Evolutionary conservation across 2,113 vertebrate species (phyloP).

Genomic region (Hydropotes inermis): DNA sequence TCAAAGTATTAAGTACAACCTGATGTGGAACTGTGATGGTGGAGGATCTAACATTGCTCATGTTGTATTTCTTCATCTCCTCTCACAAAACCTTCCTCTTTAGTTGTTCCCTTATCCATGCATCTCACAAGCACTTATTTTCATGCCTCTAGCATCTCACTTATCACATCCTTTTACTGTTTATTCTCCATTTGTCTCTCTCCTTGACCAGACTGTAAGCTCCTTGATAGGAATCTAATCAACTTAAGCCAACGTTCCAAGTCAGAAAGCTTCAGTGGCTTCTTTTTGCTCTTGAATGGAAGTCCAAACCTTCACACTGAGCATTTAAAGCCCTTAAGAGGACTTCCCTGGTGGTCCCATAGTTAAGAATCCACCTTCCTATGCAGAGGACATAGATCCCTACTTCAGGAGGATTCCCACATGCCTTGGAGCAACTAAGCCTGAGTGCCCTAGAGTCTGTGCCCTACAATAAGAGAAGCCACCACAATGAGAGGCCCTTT

Average conservation of each 20-base stretch:
- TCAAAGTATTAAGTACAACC: neutral
- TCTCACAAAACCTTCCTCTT: neutral
- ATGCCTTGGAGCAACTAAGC: neutral
- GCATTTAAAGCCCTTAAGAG: neutral
- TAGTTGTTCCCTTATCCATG: neutral
- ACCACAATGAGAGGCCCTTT: neutral
- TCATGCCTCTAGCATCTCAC: neutral
- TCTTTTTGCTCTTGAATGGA: neutral
- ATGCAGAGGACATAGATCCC: neutral
- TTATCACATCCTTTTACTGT: neutral
- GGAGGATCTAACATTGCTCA: accelerated
- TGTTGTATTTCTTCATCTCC: neutral
- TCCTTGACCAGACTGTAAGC: neutral
- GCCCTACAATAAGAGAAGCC: neutral
- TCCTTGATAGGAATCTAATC: neutral
- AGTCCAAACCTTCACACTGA: neutral
- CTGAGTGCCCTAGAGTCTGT: neutral
- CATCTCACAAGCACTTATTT: neutral
- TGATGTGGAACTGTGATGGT: accelerated
- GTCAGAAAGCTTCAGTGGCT: neutral
- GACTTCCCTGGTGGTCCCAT: neutral
- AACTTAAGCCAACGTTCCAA: neutral
- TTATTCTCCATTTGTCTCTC: neutral
- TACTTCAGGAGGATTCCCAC: neutral
- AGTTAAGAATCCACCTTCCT: neutral